Percentiles rank a stretch among this genome's conserved stretches.
These are phyloP conservation scores for Mesoligia furuncula DNA, from an alignment of 2,888 invertebrate genomes.

Conservation along the genomic window DNA sequence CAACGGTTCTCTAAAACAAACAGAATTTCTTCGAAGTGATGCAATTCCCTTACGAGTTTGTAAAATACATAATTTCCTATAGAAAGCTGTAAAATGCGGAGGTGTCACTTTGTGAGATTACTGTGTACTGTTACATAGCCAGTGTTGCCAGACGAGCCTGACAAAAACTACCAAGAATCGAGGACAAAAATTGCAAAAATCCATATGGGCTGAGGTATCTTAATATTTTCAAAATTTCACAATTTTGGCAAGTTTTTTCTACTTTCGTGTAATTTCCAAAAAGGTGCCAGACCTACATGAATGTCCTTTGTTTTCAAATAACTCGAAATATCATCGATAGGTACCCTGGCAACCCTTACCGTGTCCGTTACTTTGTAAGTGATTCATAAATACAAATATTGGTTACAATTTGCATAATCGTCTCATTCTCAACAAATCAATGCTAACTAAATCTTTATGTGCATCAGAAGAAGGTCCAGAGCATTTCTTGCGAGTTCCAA, in stretches of 20 bases:
- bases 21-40: conserved; percentile 64
- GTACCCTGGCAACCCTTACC: conserved; percentile 8
- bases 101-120: conserved; percentile 71
- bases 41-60: conserved; percentile 59
- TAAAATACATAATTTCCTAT: conserved; percentile 68
- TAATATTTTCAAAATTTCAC: not conserved
- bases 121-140: conserved; percentile 54
- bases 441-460: conserved; percentile 13
- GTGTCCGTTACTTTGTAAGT: conserved; percentile 38
- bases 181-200: not conserved
- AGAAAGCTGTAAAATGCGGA: conserved; percentile 76
- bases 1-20: conserved; percentile 25
- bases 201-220: not conserved
- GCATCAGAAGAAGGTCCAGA: conserved; percentile 13
- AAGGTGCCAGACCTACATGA: not conserved
- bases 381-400: conserved; percentile 49
- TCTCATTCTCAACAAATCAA: conserved; percentile 20
- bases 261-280: not conserved
- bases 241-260: not conserved
- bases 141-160: conserved; percentile 21
- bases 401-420: conserved; percentile 59
- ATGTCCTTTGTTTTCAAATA: not conserved
- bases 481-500: conserved; percentile 10
- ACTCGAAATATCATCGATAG: not conserved
- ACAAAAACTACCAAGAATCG: conserved; percentile 11